Evolutionary conservation across 2,797 vertebrate genomes (phyloP).

Genomic region (Pantherophis vulpinus): DNA sequence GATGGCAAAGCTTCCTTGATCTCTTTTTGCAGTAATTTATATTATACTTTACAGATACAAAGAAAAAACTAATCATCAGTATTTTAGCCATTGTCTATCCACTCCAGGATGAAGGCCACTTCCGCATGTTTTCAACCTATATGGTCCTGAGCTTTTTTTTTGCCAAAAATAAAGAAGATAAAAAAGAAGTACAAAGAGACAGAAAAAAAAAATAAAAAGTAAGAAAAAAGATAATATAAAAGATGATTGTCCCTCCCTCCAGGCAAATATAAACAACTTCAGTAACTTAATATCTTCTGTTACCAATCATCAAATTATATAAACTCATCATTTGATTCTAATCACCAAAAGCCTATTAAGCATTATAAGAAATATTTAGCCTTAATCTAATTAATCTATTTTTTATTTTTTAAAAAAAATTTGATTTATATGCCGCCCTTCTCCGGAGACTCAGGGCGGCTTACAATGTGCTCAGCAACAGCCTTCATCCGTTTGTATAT

Average conservation of each 20-base stretch:
- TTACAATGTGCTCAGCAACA: no score
- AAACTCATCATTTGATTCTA: not conserved
- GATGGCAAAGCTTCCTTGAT: not conserved
- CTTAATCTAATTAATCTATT: not conserved
- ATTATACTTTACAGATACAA: not conserved
- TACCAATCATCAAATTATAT: not conserved
- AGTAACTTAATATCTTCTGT: not conserved
- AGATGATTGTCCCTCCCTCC: not conserved
- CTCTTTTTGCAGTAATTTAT: not conserved
- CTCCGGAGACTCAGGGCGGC: no score
- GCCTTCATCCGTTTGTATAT: no score
- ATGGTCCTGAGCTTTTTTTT: no score
- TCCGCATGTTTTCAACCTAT: no score
- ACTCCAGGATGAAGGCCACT: no score
- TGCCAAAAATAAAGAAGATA: not conserved
- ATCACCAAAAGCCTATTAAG: not conserved
- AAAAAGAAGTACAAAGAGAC: not conserved
- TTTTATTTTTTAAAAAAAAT: no score
- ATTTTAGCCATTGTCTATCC: no score
- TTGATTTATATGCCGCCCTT: no score
- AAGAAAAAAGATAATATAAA: not conserved
- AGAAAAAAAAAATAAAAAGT: not conserved
- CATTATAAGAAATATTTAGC: not conserved
- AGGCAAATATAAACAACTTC: not conserved
- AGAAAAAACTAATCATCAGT: not conserved